Percentiles rank a stretch among this genome's conserved stretches.
Evolutionary conservation across 2,797 vertebrate species (phyloP).

Genomic region (Syngnathus rostellatus): DNA sequence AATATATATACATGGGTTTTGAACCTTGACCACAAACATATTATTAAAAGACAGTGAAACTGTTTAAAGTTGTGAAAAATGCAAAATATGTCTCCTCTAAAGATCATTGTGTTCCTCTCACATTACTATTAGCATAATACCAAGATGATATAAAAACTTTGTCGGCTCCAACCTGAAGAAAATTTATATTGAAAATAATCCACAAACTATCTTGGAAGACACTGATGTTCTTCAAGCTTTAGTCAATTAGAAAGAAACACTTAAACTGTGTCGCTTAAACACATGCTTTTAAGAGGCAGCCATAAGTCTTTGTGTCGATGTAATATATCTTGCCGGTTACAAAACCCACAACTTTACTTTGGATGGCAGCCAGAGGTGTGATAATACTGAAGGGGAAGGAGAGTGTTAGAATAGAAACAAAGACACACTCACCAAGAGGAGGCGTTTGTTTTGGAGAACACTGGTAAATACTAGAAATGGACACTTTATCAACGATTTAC

Average conservation of each 20-base stretch:
- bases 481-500: not conserved
- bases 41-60: not conserved
- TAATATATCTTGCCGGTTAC: not conserved
- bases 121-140: not conserved
- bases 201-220: not conserved
- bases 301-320: not conserved
- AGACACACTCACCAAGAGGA: not conserved
- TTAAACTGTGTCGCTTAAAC: not conserved
- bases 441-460: not conserved
- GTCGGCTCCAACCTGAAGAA: not conserved
- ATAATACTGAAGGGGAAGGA: constrained; percentile 3
- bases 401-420: constrained; percentile 18
- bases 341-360: constrained; percentile 1
- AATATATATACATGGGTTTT: too few relatives aligned
- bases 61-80: not conserved
- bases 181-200: not conserved
- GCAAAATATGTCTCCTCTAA: not conserved
- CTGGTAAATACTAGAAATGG: not conserved
- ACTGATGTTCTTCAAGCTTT: not conserved
- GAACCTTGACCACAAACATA: too few relatives aligned
- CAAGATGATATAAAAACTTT: not conserved
- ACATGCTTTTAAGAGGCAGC: not conserved
- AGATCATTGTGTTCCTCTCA: not conserved
- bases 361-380: constrained; percentile 1
- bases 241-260: not conserved